Evolutionary conservation across 2,113 vertebrate species (phyloP), one percentile per base, ranked within the genome.

Genomic region (Prunella himalayana): DNA sequence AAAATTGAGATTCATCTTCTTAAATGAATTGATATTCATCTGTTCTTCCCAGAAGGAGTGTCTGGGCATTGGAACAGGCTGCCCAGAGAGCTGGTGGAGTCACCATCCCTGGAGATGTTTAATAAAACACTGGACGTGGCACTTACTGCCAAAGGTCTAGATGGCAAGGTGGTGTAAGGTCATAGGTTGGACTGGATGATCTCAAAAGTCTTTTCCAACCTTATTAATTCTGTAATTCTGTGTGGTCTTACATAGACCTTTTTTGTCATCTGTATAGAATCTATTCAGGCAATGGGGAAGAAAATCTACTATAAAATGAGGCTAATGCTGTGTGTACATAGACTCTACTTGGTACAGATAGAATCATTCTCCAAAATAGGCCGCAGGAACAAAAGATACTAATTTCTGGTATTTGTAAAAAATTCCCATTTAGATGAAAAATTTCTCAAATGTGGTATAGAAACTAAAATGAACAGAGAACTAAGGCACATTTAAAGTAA

Each of bases 311-410:
- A 23, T 15, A 71, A 81, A 90, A 71, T 3, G 0, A 82, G 11
- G 12, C 5, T 70, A 70, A 37, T 28, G 16, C 21, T 53, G 16
- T 30, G 11, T 24, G 16, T n/a, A n/a, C 0, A 0, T 33, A 44
- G 59, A 50, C 8, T 49, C 15, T n/a, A 53, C 41, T 47, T 18
- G 12, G 30, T 76, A 53, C 13, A 53, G 24, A 69, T 5, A 77
- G 23, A 83, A 63, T 71, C 35, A 53, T 4, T 37, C 12, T 51
- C 45, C 54, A 66, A 77, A 95, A 85, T 1, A 69, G 30, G 49
- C 3, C 19, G 1, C 25, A 49, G 18, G 20, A 87, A 78, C 5
- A 88, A 82, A 82, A 53, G 1, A 37, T 19, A 81, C 4, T n/a
- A 44, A 80, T 73, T 88, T 84, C 10, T 16, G 60, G 2, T 80